phyloP scores from a whole-genome alignment of 2,113 vertebrate genomes.

The Elgaria multicarinata region DNA sequence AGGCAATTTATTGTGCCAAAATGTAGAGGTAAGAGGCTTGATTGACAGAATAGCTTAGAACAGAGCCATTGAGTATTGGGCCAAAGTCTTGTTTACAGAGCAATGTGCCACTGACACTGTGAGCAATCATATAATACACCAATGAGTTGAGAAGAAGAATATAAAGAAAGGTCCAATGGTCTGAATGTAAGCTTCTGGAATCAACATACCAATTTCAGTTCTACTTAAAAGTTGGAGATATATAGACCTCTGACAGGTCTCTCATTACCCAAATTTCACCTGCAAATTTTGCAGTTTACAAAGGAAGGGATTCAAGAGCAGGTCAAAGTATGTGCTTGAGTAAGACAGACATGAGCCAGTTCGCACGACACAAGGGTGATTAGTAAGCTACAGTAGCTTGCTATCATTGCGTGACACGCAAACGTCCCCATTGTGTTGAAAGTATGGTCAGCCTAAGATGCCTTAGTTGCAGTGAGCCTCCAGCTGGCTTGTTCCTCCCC shows the following conservation, averaged over 20 bases:
- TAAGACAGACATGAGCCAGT: too few relatives aligned
- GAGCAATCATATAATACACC: neutral
- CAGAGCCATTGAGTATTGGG: neutral
- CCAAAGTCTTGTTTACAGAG: neutral
- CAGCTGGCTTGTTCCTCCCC: neutral
- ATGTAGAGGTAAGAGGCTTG: neutral
- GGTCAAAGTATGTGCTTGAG: too few relatives aligned
- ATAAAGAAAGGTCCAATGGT: neutral
- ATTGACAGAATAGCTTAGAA: neutral
- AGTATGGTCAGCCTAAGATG: neutral
- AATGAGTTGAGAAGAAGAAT: neutral
- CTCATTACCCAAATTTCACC: neutral
- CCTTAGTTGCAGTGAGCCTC: neutral
- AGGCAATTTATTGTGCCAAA: conserved; percentile 3
- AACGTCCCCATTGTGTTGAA: neutral
- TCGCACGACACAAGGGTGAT: too few relatives aligned
- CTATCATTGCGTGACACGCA: neutral
- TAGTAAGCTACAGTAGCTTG: too few relatives aligned
- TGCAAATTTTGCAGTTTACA: neutral
- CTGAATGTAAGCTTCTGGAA: neutral
- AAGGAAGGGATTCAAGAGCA: neutral
- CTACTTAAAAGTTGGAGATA: neutral
- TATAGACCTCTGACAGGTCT: neutral
- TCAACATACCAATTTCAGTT: neutral
- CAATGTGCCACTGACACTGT: neutral